Conservation (phyloP, 2,113 vertebrate genomes). For the Atlantisia rogersi region DNA sequence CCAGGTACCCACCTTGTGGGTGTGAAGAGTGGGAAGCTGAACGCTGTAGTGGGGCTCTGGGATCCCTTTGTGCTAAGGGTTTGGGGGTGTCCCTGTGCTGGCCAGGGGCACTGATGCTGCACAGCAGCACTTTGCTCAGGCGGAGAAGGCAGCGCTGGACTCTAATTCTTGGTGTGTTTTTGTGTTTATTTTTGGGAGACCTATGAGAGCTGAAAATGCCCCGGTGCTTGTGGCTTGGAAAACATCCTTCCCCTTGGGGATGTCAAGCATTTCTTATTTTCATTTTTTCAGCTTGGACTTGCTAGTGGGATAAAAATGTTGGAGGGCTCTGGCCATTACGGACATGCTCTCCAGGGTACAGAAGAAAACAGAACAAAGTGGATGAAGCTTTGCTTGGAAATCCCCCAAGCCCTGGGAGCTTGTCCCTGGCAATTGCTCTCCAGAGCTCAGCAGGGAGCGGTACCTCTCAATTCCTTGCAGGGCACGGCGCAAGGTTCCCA, state of each 20-base stretch:
- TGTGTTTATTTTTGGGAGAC: conserved; percentile 46
- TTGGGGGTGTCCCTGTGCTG: rapidly evolving
- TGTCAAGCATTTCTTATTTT: not conserved
- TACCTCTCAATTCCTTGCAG: not conserved
- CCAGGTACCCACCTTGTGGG: not conserved
- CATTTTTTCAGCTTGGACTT: not conserved
- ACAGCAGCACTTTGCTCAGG: not conserved
- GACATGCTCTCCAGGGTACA: not conserved
- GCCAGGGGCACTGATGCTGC: not conserved
- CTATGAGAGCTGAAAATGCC: not conserved
- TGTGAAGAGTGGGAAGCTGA: not conserved
- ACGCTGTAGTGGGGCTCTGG: not conserved
- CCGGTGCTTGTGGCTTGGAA: conserved; percentile 9
- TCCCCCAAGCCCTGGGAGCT: not conserved
- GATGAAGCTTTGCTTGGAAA: conserved; percentile 23
- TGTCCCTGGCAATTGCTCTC: not conserved
- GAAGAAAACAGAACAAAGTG: conserved; percentile 2
- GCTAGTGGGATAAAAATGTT: not conserved
- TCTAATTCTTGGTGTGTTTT: not conserved
- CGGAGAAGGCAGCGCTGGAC: not conserved
- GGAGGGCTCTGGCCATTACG: not conserved
- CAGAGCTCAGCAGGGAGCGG: not conserved
- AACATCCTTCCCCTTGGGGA: conserved; percentile 14
- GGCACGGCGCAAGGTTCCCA: not conserved
- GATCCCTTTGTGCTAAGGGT: rapidly evolving